phyloP scores from a whole-genome alignment of 2,888 invertebrate genomes.

The Lasioglossum calceatum region DNA sequence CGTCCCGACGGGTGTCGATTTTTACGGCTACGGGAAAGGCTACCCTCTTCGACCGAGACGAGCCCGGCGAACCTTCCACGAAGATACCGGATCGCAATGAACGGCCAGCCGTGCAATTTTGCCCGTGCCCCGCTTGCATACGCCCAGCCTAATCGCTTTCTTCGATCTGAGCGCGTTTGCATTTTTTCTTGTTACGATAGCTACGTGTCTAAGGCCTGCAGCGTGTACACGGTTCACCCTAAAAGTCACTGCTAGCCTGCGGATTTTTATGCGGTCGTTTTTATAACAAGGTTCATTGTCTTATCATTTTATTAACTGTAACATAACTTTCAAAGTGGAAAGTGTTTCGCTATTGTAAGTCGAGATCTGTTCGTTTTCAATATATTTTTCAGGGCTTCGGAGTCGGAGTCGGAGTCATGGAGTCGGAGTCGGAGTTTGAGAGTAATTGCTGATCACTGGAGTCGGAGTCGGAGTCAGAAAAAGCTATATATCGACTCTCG shows the following conservation, averaged over 20 bases:
- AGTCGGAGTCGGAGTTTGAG: no score
- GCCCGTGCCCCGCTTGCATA: conserved; percentile 1
- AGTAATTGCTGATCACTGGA: no score
- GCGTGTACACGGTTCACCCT: not conserved
- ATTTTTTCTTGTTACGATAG: conserved; percentile 6
- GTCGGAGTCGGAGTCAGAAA: no score
- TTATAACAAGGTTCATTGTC: no score
- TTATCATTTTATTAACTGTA: no score
- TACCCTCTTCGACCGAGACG: conserved; percentile 24
- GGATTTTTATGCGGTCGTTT: not conserved
- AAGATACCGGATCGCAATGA: conserved; percentile 47
- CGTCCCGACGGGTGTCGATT: conserved; percentile 53
- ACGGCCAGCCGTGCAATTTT: conserved; percentile 30
- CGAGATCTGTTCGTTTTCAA: no score
- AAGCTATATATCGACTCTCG: no score
- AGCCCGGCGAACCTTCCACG: conserved; percentile 13
- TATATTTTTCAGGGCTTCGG: no score
- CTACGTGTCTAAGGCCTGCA: not conserved
- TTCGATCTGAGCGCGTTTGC: conserved; percentile 5
- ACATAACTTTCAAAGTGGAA: not conserved
- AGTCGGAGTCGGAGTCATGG: no score
- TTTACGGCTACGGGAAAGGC: conserved; percentile 42
- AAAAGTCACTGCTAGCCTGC: not conserved
- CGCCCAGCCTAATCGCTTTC: not conserved
- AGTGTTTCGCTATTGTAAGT: no score